A percentile compares a stretch with the other conserved stretches of the same genome.
Evolutionary conservation across 1,140 invertebrate genomes (phyloP).

Genomic region (Ceratoteleas bidentatus): DNA sequence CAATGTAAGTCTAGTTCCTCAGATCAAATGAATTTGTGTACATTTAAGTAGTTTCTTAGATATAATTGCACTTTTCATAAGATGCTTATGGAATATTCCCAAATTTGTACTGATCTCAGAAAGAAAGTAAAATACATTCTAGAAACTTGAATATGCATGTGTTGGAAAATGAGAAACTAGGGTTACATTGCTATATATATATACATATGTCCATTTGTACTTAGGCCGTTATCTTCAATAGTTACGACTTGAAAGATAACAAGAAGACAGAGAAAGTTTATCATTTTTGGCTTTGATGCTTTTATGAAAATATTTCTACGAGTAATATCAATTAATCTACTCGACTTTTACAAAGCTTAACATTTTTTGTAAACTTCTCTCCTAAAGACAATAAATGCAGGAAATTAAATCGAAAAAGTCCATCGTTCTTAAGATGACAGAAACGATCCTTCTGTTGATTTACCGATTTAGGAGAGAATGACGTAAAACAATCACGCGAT

Average conservation of each 20-base stretch:
- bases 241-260: neutral
- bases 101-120: constrained; percentile 5
- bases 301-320: constrained; percentile 3
- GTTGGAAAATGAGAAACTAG: constrained; percentile 33
- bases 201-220: constrained; percentile 18
- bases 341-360: too few species aligned
- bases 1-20: constrained; percentile 30
- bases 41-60: too few species aligned
- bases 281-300: neutral
- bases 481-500: too few species aligned
- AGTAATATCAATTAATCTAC: neutral
- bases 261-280: neutral
- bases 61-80: too few species aligned
- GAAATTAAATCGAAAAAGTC: too few species aligned
- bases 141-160: constrained; percentile 9
- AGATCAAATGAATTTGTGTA: constrained; percentile 6
- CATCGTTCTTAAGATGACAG: too few species aligned
- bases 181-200: constrained; percentile 25
- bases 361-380: too few species aligned
- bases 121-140: constrained; percentile 10
- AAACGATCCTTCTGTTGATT: too few species aligned
- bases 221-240: neutral
- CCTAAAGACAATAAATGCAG: too few species aligned
- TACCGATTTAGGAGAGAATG: too few species aligned
- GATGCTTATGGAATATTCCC: neutral